Percentiles rank a stretch among this genome's conserved stretches.
Conservation (phyloP, 2,888 invertebrate species). For the Andricus curvator region DNA sequence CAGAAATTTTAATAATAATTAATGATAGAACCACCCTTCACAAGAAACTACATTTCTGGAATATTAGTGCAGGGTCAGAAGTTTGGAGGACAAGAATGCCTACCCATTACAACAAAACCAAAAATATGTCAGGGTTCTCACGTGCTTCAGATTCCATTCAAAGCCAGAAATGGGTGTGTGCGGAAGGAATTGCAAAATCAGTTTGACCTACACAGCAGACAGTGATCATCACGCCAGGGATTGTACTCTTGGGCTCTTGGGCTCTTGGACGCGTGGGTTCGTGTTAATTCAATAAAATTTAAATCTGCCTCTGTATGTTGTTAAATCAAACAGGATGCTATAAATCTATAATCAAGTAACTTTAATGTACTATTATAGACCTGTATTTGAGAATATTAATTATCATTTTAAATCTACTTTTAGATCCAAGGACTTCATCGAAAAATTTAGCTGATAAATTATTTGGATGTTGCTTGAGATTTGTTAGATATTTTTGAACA, state of each 20-base stretch:
- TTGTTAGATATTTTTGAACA: too few relatives aligned
- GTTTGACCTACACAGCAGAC: conserved; percentile 18
- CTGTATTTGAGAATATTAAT: too few relatives aligned
- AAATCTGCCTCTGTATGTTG: conserved; percentile 46
- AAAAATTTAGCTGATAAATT: too few relatives aligned
- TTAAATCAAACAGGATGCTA: conserved; percentile 49
- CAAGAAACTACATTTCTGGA: not conserved
- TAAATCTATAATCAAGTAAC: conserved; percentile 49
- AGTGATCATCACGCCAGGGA: conserved; percentile 7
- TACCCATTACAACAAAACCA: not conserved
- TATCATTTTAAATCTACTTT: too few relatives aligned
- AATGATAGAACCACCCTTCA: not conserved
- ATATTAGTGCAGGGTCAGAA: not conserved
- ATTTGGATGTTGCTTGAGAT: too few relatives aligned
- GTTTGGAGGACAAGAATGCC: not conserved
- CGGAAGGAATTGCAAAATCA: conserved; percentile 22
- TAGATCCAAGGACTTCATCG: too few relatives aligned
- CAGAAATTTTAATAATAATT: too few relatives aligned
- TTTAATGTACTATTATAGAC: too few relatives aligned
- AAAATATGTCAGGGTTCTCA: not conserved
- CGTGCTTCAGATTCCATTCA: conserved; percentile 8
- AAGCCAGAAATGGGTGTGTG: conserved; percentile 7
- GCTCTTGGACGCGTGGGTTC: conserved; percentile 44
- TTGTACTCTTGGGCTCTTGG: not conserved
- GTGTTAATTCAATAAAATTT: conserved; percentile 53